Evolutionary conservation across 2,888 invertebrate species (phyloP), one percentile per base, ranked within the genome.

Genomic region (Alloscopus bannaensis): DNA sequence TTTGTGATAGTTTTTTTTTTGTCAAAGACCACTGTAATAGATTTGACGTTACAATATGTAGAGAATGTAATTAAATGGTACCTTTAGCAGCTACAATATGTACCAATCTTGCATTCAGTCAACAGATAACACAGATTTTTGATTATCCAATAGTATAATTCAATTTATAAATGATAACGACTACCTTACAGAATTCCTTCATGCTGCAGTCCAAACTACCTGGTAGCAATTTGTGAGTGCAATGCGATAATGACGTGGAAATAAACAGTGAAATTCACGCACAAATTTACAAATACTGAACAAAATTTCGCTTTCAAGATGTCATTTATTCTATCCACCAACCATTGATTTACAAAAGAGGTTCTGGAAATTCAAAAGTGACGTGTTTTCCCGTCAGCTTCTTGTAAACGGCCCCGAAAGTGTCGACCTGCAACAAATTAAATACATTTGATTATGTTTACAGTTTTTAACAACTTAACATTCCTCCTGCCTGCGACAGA

Each of bases 381-480:
- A 99, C 99, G 90, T 99, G 98, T 89, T 99, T 96, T 87, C 99
- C 99, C 87, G 99, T 99, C 87, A 99, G 91, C 90, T 98, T 98
- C 92, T 99, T 99, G 93, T 99, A 99, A 86, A 99, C 97, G 84
- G 97, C 94, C 87, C 96, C 94, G 91, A 99, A 99, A 84, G 99
- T 99, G 88, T 98, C 98, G 87, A 97, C 94, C 98, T 98, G 91
- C 55, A 91, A 92, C 86, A 89, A 88, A 85, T 86, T 84, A 72
- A 84, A 73, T 78, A 77, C n/a, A n/a, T n/a, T n/a, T n/a, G n/a
- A n/a, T n/a, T n/a, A n/a, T n/a, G n/a, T n/a, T n/a, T n/a, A n/a
- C n/a, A n/a, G n/a, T n/a, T n/a, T n/a, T n/a, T n/a, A 78, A 69
- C 31, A 57, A 24, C 18, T 36, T 18, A 45, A 20, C 8, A 4